These are phyloP conservation scores for Romanomermis culicivorax DNA, from an alignment of 2,888 invertebrate species.

Conservation along the genomic window DNA sequence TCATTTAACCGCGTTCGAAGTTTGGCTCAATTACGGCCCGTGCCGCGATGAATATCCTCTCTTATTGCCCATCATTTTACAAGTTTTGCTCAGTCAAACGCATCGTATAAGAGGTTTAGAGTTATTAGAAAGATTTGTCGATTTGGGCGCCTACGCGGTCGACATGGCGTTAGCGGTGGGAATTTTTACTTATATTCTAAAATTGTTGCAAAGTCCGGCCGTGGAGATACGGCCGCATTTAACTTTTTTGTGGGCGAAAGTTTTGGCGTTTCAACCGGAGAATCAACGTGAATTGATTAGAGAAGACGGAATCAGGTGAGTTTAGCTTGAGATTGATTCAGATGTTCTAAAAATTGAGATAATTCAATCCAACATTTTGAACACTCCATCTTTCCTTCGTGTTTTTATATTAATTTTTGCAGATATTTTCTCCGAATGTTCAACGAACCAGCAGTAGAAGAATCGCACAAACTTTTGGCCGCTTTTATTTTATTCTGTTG, in stretches of 20 bases:
- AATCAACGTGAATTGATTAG: slow-evolving; percentile 85
- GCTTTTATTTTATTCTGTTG: slow-evolving; percentile 84
- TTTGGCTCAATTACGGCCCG: slow-evolving; percentile 59
- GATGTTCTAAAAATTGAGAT: too few relatives aligned
- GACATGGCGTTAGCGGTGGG: slow-evolving; percentile 67
- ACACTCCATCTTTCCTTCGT: too few relatives aligned
- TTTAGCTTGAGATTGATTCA: too few relatives aligned
- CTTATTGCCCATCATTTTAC: slow-evolving; percentile 86
- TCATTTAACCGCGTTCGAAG: slow-evolving; percentile 83
- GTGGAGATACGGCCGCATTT: slow-evolving; percentile 70
- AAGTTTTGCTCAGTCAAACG: slow-evolving; percentile 41
- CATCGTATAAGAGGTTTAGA: slow-evolving; percentile 85
- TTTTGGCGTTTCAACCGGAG: slow-evolving; percentile 77
- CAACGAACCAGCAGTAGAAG: slow-evolving; percentile 59
- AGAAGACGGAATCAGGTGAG: slow-evolving; percentile 51
- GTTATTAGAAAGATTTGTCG: slow-evolving; percentile 68
- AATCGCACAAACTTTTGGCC: slow-evolving; percentile 67
- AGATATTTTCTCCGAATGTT: slow-evolving; percentile 80
- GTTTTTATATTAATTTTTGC: too few relatives aligned
- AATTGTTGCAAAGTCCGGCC: slow-evolving; percentile 79
- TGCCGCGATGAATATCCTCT: slow-evolving; percentile 43
- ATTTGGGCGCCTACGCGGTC: slow-evolving; percentile 86
- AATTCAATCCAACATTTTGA: too few relatives aligned
- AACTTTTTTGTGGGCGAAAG: slow-evolving; percentile 97
- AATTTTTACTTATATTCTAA: slow-evolving; percentile 93